Base-by-base conservation (phyloP, 1,140 invertebrate species). In the Eumaeus atala region DNA sequence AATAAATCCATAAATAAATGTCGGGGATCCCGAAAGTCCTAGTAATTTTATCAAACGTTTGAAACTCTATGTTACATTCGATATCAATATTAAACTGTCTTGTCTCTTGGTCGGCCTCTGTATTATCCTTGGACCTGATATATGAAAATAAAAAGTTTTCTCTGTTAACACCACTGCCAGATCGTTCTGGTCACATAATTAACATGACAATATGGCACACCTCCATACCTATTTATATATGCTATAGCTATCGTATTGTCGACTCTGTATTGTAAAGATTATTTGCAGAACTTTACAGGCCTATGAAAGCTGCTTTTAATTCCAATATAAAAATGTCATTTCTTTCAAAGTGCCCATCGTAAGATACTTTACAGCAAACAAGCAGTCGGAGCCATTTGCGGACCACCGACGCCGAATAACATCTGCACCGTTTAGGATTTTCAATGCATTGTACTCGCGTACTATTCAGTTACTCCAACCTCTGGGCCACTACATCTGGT, bases 111-210 rank as follows among this genome's bases (percentile, higher is more conserved):
- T 11, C 37, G 5, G 37, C 11, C 5, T 12, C 12, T 12, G 5
- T n/a, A 9, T 38, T 10, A 38, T 38, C 37, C 2, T 11, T 12
- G 11, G 11, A 38, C 11, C 12, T 38, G 12, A 38, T 5, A 12
- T 38, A 38, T 11, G 37, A 10, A 38, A 18, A 51, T 9, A 17
- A 14, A 38, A 18, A 18, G 16, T 51, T 51, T 21, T 18, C 3
- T 12, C 16, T 8, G 6, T 38, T 38, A 6, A 51, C 50, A 51
- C 50, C 50, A 51, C 18, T 51, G 35, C 50, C 50, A 51, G 3
- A 38, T 38, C 1, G 14, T 12, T n/a, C 17, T 51, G 14, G 50
- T 17, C 1, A 51, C 36, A 1, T 49, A 7, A 1, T 33, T 38
- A 9, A 51, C 21, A 40, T 51, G 50, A 1, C 35, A 35, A 40